A percentile compares a stretch with the other conserved stretches of the same genome.
Conservation (phyloP, 2,888 invertebrate species). For the Exocentrus adspersus region DNA sequence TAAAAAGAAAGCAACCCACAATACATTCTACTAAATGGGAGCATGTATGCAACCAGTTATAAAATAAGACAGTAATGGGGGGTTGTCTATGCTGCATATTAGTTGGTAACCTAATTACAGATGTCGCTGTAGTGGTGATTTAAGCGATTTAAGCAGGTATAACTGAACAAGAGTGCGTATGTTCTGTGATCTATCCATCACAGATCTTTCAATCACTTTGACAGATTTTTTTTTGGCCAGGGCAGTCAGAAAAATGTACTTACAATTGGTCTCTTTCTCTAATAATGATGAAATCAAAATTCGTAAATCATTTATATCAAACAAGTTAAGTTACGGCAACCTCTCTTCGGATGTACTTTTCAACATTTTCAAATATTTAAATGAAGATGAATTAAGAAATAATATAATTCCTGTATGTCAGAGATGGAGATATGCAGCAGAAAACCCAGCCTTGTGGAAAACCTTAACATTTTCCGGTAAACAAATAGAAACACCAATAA, state of each 20-base stretch:
- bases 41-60: too few species aligned
- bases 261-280: background rate
- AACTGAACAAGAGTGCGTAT: too few species aligned
- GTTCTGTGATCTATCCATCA: background rate
- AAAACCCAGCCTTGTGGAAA: conserved; percentile 36
- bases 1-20: too few species aligned
- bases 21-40: too few species aligned
- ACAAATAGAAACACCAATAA: conserved; percentile 16
- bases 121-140: too few species aligned
- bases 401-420: conserved; percentile 38
- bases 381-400: conserved; percentile 32
- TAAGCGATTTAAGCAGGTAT: too few species aligned
- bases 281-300: background rate
- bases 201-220: background rate
- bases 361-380: conserved; percentile 34
- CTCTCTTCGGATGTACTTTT: conserved; percentile 29
- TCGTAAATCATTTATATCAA: background rate
- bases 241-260: background rate
- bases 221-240: too few species aligned
- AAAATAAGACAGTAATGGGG: too few species aligned
- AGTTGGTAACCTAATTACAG: too few species aligned
- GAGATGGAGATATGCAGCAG: conserved; percentile 34
- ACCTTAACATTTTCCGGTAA: conserved; percentile 30
- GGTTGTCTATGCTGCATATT: too few species aligned
- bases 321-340: conserved; percentile 24